These are phyloP conservation scores for Cirrhinus mrigala DNA, from an alignment of 2,797 vertebrate species.

Conservation along the genomic window DNA sequence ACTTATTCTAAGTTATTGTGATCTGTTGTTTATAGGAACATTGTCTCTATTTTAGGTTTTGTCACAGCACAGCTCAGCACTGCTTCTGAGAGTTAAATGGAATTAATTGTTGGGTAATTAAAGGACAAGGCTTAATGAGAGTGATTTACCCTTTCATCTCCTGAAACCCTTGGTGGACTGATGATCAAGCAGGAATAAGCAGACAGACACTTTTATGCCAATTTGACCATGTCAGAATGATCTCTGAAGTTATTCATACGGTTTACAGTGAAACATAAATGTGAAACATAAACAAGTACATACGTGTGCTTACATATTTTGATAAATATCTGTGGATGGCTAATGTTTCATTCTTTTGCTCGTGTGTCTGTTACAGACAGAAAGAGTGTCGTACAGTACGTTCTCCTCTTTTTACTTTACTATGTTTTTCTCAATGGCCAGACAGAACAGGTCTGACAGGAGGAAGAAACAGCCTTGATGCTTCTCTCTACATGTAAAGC, in stretches of 20 bases:
- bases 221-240: not conserved
- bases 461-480: not conserved
- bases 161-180: not conserved
- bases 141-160: not conserved
- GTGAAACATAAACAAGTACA: not conserved
- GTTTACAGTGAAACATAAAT: not conserved
- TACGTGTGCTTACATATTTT: not conserved
- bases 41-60: not conserved
- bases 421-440: not conserved
- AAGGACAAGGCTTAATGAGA: slow-evolving; percentile 1
- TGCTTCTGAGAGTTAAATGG: not conserved
- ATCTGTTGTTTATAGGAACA: not conserved
- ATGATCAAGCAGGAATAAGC: not conserved
- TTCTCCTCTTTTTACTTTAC: not conserved
- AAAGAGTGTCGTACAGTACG: not conserved
- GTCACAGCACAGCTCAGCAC: not conserved
- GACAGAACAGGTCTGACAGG: not conserved
- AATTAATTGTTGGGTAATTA: not conserved
- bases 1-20: not conserved
- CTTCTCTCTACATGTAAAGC: not conserved
- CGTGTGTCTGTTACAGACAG: not conserved
- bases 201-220: not conserved
- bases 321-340: not conserved
- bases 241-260: not conserved
- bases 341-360: not conserved